Percentiles rank a stretch among this genome's conserved stretches.
Evolutionary conservation across 2,113 vertebrate genomes (phyloP).

Genomic region (Terrapene triunguis): DNA sequence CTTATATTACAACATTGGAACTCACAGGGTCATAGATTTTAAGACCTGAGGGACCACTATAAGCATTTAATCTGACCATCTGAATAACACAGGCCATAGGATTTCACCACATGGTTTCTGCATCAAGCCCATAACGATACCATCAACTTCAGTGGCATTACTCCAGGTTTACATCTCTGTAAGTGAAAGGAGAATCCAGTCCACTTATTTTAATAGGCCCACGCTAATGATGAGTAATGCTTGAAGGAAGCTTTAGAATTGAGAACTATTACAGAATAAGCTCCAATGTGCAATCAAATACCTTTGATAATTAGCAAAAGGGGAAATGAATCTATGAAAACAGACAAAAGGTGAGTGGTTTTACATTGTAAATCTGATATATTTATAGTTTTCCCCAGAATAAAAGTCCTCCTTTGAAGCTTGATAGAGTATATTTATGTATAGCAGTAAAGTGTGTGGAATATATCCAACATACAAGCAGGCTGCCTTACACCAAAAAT

Average conservation of each 20-base stretch:
- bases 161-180: not conserved
- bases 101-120: not conserved
- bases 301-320: not conserved
- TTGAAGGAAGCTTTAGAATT: not conserved
- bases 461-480: fast-evolving
- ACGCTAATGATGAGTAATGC: fast-evolving
- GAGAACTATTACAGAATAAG: not conserved
- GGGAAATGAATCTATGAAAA: not conserved
- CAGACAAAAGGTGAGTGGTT: not conserved
- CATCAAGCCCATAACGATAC: not conserved
- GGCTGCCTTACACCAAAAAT: not conserved
- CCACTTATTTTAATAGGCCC: not conserved
- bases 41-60: not conserved
- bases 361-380: not conserved
- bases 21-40: not conserved
- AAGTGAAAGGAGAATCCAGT: not conserved
- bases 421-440: not conserved
- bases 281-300: not conserved
- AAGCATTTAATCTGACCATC: not conserved
- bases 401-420: not conserved
- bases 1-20: not conserved
- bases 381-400: not conserved
- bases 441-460: not conserved
- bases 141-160: not conserved
- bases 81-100: not conserved